phyloP scores from a whole-genome alignment of 2,888 invertebrate genomes.

The Dioctria linearis region DNA sequence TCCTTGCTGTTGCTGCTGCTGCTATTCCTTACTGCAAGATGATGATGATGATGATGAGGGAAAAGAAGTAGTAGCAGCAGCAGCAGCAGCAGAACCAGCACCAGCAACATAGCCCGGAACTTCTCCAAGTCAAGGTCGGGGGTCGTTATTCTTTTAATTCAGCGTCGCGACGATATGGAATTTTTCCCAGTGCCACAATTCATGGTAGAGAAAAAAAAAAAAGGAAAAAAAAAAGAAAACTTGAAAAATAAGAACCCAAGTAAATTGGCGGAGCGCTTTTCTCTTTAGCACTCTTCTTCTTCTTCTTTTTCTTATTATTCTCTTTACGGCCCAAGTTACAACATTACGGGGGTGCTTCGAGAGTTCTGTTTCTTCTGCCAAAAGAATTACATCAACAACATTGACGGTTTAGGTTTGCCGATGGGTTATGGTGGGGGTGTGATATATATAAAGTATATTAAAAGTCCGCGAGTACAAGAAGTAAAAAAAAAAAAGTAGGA shows the following conservation, averaged over 20 bases:
- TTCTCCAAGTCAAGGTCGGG: conserved; percentile 63
- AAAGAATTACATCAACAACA: conserved; percentile 50
- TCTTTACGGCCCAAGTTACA: conserved; percentile 33
- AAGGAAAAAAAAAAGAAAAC: not conserved
- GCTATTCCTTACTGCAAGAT: conserved; percentile 9
- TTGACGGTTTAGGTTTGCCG: too few relatives aligned
- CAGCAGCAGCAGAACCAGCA: conserved; percentile 18
- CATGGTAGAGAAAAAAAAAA: conserved; percentile 41
- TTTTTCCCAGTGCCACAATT: conserved; percentile 57
- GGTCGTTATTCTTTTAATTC: conserved; percentile 66
- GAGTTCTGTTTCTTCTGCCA: conserved; percentile 16
- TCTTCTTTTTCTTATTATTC: not conserved
- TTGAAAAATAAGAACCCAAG: conserved; percentile 30
- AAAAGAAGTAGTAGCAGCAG: conserved; percentile 30
- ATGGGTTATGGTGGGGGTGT: not conserved
- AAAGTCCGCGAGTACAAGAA: conserved; percentile 52
- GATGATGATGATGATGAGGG: not conserved
- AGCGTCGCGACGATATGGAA: conserved; percentile 61
- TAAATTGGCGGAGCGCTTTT: conserved; percentile 44
- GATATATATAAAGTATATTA: conserved; percentile 46
- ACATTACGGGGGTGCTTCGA: not conserved
- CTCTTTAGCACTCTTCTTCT: conserved; percentile 25
- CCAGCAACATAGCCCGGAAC: not conserved
- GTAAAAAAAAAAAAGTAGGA: not conserved
- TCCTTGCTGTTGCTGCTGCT: not conserved